These are phyloP conservation scores for Ephydatia muelleri DNA, from an alignment of 37 sponge, comb jelly and placozoan genomes.

Conservation along the genomic window DNA sequence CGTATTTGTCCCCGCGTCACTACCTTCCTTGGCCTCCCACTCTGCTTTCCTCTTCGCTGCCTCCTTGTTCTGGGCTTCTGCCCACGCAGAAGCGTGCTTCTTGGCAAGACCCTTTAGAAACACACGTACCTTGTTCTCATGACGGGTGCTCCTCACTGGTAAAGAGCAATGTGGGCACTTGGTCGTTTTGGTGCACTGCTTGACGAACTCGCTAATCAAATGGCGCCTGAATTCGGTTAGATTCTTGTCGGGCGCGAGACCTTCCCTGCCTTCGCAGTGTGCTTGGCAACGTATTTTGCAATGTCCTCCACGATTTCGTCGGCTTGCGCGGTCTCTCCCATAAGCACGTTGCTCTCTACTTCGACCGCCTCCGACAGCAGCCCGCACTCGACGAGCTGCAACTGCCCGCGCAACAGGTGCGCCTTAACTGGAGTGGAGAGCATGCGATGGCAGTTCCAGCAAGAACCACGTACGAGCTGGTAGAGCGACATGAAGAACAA, in stretches of 20 bases:
- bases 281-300: not conserved
- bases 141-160: conserved; percentile 71
- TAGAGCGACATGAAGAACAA: conserved; percentile 71
- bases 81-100: conserved; percentile 63
- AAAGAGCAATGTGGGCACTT: conserved; percentile 82
- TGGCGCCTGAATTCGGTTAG: conserved; percentile 41
- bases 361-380: conserved; percentile 59
- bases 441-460: conserved; percentile 75
- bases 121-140: conserved; percentile 60
- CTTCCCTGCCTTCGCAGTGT: not conserved
- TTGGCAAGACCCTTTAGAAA: conserved; percentile 63
- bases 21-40: conserved; percentile 6
- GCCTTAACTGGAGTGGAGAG: conserved; percentile 38
- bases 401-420: conserved; percentile 58
- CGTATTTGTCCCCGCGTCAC: not conserved
- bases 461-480: conserved; percentile 52
- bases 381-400: conserved; percentile 56
- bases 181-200: not conserved
- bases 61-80: conserved; percentile 18
- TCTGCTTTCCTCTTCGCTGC: conserved; percentile 6
- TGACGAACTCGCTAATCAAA: conserved; percentile 56
- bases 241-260: conserved; percentile 31
- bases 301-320: conserved; percentile 9
- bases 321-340: not conserved
- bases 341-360: conserved; percentile 28